Base-by-base conservation (phyloP, 2,888 invertebrate genomes). In the Tetranychus piercei region DNA sequence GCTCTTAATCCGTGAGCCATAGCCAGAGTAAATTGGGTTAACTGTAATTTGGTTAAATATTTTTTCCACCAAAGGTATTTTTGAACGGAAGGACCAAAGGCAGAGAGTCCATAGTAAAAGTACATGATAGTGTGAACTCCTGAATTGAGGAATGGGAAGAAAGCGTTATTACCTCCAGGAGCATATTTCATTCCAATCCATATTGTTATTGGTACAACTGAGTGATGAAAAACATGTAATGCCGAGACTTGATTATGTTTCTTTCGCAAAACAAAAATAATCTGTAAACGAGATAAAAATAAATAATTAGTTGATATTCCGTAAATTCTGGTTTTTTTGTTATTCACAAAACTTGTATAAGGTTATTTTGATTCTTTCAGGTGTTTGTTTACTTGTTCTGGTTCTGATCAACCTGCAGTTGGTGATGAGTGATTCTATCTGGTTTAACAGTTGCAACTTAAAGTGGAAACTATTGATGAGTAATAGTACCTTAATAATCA, bases 31-130 rank as follows among this genome's bases (percentile, higher is more conserved):
- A 79, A 79, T 70, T 79, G 79, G 5, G 75, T 73, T 55, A 79
- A 76, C 72, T 79, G 79, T 18, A 78, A 67, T 34, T 73, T 75
- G 34, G 79, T 79, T 69, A 79, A 76, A 76, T 79, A 78, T 73
- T 77, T 77, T 76, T 79, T 79, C 79, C 79, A 79, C 79, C 79
- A 79, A 18, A 79, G 75, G 75, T 77, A 79, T 1, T 76, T 76
- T 65, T 77, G 77, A 34, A 79, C 74, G 18, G 69, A 65, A n/a
- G 78, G 78, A 1, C 79, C 79, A 65, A 78, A 74, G 70, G 77
- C 76, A 6, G 77, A 74, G 11, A 77, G 71, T 11, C 74, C 75
- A 45, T 77, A 77, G 44, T 77, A 77, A 45, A 70, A 45, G 55
- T 77, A 77, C 77, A 77, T 77, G 76, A 77, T 74, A 6, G 74